Conservation (phyloP, 2,113 vertebrate genomes). For the Charina bottae region DNA sequence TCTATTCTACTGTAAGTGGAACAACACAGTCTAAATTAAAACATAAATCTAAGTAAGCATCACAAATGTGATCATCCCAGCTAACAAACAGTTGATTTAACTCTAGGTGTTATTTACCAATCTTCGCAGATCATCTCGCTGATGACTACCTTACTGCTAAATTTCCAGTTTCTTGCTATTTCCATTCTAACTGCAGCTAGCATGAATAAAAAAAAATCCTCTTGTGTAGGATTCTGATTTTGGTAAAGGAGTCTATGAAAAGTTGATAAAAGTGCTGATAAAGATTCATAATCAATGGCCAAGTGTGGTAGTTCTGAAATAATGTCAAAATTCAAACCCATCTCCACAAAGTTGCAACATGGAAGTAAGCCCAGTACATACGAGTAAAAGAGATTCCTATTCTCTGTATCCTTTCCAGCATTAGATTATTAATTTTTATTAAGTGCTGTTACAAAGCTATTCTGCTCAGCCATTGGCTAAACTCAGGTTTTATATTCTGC, state of each 20-base stretch:
- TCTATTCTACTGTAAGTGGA: conserved; percentile 14
- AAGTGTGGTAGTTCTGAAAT: background rate
- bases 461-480: background rate
- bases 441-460: background rate
- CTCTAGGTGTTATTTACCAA: background rate
- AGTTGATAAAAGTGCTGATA: background rate
- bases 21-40: conserved; percentile 22
- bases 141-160: background rate
- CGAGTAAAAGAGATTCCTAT: background rate
- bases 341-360: background rate
- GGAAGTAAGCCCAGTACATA: background rate
- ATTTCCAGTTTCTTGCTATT: background rate
- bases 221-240: background rate
- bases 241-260: background rate
- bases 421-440: background rate
- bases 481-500: background rate
- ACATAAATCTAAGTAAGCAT: conserved; percentile 9
- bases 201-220: background rate
- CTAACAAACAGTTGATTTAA: conserved; percentile 16
- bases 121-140: background rate
- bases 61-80: conserved; percentile 10
- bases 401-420: background rate
- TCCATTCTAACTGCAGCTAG: background rate
- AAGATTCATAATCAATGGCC: background rate
- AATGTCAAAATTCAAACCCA: background rate